Evolutionary conservation across 2,113 vertebrate genomes (phyloP), one percentile per base, ranked within the genome.

Genomic region (Larimichthys polyactis): DNA sequence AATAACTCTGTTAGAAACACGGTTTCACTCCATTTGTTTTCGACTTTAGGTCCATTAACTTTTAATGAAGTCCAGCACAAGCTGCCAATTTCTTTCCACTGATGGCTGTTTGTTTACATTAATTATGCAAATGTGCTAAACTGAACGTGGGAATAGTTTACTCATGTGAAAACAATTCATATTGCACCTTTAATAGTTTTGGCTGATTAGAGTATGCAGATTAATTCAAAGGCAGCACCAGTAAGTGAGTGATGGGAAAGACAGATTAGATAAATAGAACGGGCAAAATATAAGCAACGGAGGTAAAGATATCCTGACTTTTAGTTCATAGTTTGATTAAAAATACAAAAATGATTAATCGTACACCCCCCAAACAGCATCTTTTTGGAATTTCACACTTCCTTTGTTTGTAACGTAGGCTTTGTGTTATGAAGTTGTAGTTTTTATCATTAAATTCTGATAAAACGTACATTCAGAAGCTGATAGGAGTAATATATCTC

Each of bases 41-140:
- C 9, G n/a, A 51, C 64, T 64, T 68, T 51, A 0, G 22, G 17
- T 69, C 59, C 11, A 68, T 80, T 64, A 49, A 27, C 16, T 27
- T 66, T 76, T 69, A 74, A 66, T 78, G 69, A 80, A 80, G 46
- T 3, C 57, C 57, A 12, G 43, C 14, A 6, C 43, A 60, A 11
- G 43, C 65, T 86, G 84, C 78, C 67, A 84, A 29, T 7, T 64
- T 6, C 5, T 24, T 55, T 73, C 32, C 57, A 72, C 52, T 46
- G 54, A 65, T 27, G 58, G 40, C 71, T n/a, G 20, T 29, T 73
- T 76, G 67, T 75, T 76, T 75, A 73, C 71, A 76, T 46, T 79
- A 69, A 85, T 87, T 89, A 84, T 29, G 63, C 71, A 63, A 79
- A 87, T 79, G 78, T 70, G 67, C 17, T 15, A 7, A 24, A 52